Percentiles rank a stretch among this genome's conserved stretches.
phyloP scores from a whole-genome alignment of 2,888 invertebrate species.

The Sinhomidia bicolor region DNA sequence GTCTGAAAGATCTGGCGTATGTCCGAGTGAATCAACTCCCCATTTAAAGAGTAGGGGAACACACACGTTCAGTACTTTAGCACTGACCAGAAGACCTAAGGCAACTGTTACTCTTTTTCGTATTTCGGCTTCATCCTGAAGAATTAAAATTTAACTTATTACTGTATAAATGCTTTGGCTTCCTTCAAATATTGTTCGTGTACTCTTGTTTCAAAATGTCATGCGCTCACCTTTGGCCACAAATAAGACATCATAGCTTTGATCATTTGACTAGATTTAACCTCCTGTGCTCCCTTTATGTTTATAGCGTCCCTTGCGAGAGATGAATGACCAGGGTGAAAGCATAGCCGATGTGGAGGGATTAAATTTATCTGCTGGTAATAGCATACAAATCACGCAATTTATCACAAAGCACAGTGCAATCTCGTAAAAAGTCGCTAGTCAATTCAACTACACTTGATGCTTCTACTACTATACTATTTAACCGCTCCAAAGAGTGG shows the following conservation, averaged over 20 bases:
- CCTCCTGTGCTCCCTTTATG: constrained; percentile 83
- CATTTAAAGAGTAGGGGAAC: constrained; percentile 99
- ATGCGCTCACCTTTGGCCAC: constrained; percentile 91
- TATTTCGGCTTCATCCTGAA: constrained; percentile 89
- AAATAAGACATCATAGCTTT: constrained; percentile 94
- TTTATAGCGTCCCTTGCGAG: constrained; percentile 82
- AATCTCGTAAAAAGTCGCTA: constrained; percentile 52
- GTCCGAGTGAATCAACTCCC: constrained; percentile 93
- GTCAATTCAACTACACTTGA: constrained; percentile 3
- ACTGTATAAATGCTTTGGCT: too few relatives aligned
- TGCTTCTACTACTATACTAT: neutral
- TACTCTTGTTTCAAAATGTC: too few relatives aligned
- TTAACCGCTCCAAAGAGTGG: neutral
- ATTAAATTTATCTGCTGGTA: constrained; percentile 66
- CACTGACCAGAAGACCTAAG: constrained; percentile 89
- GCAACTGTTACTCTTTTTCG: constrained; percentile 92
- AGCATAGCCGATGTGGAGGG: constrained; percentile 89
- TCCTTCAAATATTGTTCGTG: too few relatives aligned
- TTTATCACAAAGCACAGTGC: constrained; percentile 50
- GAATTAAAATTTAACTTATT: too few relatives aligned
- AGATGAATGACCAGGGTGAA: constrained; percentile 93
- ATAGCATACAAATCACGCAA: constrained; percentile 42
- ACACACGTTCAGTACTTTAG: constrained; percentile 93
- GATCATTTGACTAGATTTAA: constrained; percentile 89
- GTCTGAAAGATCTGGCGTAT: constrained; percentile 86